Conservation (phyloP, 2,888 invertebrate species). For the Limnephilus marmoratus region DNA sequence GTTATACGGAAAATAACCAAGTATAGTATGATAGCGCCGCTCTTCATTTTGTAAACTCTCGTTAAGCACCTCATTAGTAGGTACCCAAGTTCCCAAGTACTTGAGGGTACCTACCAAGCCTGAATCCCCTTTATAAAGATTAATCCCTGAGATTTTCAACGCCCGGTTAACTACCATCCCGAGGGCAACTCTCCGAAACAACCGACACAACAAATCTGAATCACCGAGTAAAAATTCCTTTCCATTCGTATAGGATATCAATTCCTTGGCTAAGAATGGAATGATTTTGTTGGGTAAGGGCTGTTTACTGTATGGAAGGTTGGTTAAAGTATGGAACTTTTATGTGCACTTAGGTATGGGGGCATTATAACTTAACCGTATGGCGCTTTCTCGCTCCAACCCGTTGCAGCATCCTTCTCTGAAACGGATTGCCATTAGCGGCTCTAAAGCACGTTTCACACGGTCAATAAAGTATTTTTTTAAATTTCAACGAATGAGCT, state of each 20-base stretch:
- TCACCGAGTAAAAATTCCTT: not conserved
- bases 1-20: not conserved
- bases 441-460: not conserved
- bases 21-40: not conserved
- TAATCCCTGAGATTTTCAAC: slow-evolving; percentile 40
- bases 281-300: not conserved
- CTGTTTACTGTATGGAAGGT: not conserved
- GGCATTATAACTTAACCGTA: slow-evolving; percentile 32
- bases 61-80: slow-evolving; percentile 26
- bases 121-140: slow-evolving; percentile 35
- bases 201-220: not conserved
- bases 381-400: not conserved
- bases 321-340: not conserved
- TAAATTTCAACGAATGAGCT: not conserved
- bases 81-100: not conserved
- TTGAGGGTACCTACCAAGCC: not conserved
- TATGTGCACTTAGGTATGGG: slow-evolving; percentile 37
- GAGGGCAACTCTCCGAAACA: not conserved
- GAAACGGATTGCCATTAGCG: slow-evolving; percentile 31
- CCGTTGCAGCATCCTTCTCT: slow-evolving; percentile 18
- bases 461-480: not conserved
- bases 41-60: slow-evolving; percentile 28
- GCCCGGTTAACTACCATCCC: slow-evolving; percentile 37
- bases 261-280: not conserved
- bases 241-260: not conserved